A percentile compares a stretch with the other conserved stretches of the same genome.
These are phyloP conservation scores for Grammomys surdaster DNA, from an alignment of 2,113 vertebrate species.

Conservation along the genomic window DNA sequence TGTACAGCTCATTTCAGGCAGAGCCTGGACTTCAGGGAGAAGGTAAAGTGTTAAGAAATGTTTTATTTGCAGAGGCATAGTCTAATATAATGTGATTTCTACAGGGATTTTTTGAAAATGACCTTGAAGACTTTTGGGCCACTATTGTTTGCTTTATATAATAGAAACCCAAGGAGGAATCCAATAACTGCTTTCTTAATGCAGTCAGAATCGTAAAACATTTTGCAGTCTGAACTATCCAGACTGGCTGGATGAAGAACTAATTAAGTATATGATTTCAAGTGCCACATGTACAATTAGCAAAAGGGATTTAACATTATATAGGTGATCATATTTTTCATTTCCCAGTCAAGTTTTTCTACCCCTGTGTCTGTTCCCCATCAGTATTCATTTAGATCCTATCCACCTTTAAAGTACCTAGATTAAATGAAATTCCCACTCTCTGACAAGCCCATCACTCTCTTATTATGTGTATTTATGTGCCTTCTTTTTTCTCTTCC, in stretches of 20 bases:
- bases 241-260: background rate
- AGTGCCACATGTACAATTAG: background rate
- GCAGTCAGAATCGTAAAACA: background rate
- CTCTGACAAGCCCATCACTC: background rate
- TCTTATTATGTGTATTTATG: background rate
- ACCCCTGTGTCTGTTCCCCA: background rate
- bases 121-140: background rate
- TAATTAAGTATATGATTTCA: background rate
- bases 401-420: background rate
- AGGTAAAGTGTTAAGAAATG: background rate
- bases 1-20: background rate
- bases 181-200: conserved; percentile 38
- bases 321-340: background rate
- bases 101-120: conserved; percentile 10
- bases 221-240: background rate
- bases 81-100: background rate
- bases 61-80: conserved; percentile 6
- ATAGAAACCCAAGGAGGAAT: background rate
- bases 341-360: background rate
- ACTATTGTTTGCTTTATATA: conserved; percentile 29
- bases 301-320: background rate
- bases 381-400: background rate
- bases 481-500: background rate
- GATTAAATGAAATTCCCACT: background rate
- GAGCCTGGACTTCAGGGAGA: background rate